Conservation (phyloP, 2,113 vertebrate species). For the Pampusana beccarii region DNA sequence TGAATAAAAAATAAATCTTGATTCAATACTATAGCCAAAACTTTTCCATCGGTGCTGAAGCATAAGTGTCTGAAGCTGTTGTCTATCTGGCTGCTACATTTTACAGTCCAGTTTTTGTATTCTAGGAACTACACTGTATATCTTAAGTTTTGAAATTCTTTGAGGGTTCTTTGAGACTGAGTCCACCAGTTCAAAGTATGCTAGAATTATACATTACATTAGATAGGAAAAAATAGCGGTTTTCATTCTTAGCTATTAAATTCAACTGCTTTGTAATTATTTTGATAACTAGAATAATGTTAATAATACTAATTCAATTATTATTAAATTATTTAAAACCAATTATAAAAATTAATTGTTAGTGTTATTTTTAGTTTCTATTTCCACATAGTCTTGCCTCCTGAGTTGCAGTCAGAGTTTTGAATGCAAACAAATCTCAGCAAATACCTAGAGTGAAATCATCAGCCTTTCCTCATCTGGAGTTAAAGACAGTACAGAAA, state of each 20-base stretch:
- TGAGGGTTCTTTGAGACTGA: neutral
- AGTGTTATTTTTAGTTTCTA: neutral
- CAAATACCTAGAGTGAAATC: neutral
- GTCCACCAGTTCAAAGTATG: neutral
- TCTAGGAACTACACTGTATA: neutral
- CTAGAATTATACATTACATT: neutral
- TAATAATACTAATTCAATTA: neutral
- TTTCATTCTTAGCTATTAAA: neutral
- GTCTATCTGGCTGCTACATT: neutral
- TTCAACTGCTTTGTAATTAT: neutral
- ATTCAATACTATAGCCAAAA: neutral
- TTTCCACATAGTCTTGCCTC: neutral
- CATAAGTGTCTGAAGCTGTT: neutral
- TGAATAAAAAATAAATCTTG: neutral
- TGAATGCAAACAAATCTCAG: neutral
- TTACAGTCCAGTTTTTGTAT: neutral
- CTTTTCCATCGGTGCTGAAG: neutral
- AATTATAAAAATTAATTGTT: neutral
- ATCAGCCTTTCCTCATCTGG: neutral
- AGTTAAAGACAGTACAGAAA: neutral
- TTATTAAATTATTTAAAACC: neutral
- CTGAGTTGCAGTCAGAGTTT: neutral
- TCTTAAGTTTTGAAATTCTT: neutral
- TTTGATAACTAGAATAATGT: neutral
- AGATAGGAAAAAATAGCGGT: neutral